Conservation (phyloP, 1,140 invertebrate genomes). For the Ericerus pela region DNA sequence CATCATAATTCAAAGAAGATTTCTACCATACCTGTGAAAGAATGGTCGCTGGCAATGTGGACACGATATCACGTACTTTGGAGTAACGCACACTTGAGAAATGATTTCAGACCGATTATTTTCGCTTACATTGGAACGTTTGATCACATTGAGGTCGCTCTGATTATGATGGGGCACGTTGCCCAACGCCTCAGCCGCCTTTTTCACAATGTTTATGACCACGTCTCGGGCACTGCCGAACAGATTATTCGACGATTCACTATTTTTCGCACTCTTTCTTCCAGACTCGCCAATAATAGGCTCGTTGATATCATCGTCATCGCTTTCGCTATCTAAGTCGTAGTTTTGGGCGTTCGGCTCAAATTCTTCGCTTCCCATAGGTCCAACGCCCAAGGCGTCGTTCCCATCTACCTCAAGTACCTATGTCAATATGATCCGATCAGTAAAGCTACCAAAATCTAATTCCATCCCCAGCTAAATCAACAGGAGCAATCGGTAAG, state of each 20-base stretch:
- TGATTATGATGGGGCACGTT: slow-evolving; percentile 23
- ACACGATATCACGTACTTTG: slow-evolving; percentile 51
- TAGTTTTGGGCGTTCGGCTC: slow-evolving; percentile 31
- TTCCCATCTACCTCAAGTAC: neutral
- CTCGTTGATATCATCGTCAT: slow-evolving; percentile 39
- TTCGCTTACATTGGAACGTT: neutral
- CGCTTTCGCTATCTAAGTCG: slow-evolving; percentile 42
- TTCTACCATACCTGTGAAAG: slow-evolving; percentile 22
- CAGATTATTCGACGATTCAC: slow-evolving; percentile 41
- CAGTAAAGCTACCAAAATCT: no score
- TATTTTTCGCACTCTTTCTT: slow-evolving; percentile 31
- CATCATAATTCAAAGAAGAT: neutral
- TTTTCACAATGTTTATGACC: slow-evolving; percentile 74
- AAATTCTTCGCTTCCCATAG: no score
- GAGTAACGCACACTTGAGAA: slow-evolving; percentile 37
- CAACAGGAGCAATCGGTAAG: no score
- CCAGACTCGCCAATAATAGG: slow-evolving; percentile 33
- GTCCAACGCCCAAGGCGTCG: slow-evolving; percentile 36
- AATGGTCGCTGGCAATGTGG: slow-evolving; percentile 46
- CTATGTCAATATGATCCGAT: no score
- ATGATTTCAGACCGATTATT: slow-evolving; percentile 22
- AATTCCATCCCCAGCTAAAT: no score
- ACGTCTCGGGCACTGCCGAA: slow-evolving; percentile 72
- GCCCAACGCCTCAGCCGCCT: slow-evolving; percentile 63
- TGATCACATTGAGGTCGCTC: neutral